Conservation (phyloP, 2,113 vertebrate genomes). For the Heptranchias perlo region DNA sequence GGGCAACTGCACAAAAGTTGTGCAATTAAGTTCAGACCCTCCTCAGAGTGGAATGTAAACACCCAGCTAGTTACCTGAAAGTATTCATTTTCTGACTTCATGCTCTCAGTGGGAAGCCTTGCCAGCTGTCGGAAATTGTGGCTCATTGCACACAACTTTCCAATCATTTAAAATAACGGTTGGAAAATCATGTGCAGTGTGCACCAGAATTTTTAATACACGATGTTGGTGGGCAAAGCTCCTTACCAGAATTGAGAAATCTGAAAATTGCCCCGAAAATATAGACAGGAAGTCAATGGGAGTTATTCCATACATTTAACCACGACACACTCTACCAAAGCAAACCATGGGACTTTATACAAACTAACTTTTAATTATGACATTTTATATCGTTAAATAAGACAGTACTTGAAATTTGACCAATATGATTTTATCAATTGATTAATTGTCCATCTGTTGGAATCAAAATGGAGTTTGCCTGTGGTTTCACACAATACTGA, state of each 20-base stretch:
- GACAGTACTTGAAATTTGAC: no score
- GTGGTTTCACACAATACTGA: no score
- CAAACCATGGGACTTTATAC: no score
- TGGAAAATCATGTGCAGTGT: not conserved
- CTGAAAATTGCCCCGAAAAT: not conserved
- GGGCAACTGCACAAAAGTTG: not conserved
- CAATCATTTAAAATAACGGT: not conserved
- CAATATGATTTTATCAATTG: no score
- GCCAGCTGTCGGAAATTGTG: not conserved
- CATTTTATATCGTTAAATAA: no score
- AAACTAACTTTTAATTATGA: no score
- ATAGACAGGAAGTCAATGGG: not conserved
- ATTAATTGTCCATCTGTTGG: no score
- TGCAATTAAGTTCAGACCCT: not conserved
- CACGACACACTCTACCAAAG: no score
- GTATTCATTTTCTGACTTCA: slow-evolving; percentile 9
- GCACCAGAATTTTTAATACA: not conserved
- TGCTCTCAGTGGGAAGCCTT: not conserved
- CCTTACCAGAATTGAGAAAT: not conserved
- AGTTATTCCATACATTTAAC: no score
- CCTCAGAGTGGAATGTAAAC: slow-evolving; percentile 27
- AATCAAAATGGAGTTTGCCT: no score
- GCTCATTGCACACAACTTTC: not conserved
- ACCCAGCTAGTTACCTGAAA: not conserved
- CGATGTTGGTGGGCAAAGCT: not conserved